Percentiles rank a stretch among this genome's conserved stretches.
Evolutionary conservation across 2,888 invertebrate genomes (phyloP).

Genomic region (Caenorhabditis sinica): DNA sequence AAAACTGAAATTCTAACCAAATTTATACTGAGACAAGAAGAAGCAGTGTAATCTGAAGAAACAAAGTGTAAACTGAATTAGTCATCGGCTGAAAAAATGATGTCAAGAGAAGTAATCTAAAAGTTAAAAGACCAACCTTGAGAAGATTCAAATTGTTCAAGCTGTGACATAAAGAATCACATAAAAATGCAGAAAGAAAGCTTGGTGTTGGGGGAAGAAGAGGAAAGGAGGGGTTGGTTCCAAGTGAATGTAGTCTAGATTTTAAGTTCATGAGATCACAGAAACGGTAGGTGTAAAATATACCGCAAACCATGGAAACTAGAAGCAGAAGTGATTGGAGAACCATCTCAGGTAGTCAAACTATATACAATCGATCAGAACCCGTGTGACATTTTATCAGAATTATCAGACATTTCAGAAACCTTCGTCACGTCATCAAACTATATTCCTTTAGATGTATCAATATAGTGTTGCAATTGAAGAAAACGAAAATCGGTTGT

Average conservation of each 20-base stretch:
- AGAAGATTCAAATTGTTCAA: background rate
- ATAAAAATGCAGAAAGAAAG: background rate
- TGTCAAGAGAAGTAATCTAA: constrained; percentile 35
- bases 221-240: background rate
- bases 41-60: background rate
- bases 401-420: background rate
- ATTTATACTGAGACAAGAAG: constrained; percentile 16
- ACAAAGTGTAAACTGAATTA: constrained; percentile 31
- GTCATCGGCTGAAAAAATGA: constrained; percentile 38
- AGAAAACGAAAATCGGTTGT: constrained; percentile 19
- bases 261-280: constrained; percentile 25
- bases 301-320: background rate
- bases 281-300: background rate
- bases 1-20: constrained; percentile 23
- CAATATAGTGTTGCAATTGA: constrained; percentile 31
- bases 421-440: constrained; percentile 15
- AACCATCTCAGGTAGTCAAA: no score
- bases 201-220: background rate
- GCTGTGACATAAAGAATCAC: constrained; percentile 3
- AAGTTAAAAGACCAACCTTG: constrained; percentile 12
- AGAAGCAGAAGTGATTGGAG: background rate
- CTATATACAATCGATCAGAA: background rate
- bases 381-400: constrained; percentile 1
- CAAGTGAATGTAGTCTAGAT: constrained; percentile 37
- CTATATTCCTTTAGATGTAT: constrained; percentile 24